Evolutionary conservation across 2,113 vertebrate genomes (phyloP).

Genomic region (Chlorodrepanis virens): DNA sequence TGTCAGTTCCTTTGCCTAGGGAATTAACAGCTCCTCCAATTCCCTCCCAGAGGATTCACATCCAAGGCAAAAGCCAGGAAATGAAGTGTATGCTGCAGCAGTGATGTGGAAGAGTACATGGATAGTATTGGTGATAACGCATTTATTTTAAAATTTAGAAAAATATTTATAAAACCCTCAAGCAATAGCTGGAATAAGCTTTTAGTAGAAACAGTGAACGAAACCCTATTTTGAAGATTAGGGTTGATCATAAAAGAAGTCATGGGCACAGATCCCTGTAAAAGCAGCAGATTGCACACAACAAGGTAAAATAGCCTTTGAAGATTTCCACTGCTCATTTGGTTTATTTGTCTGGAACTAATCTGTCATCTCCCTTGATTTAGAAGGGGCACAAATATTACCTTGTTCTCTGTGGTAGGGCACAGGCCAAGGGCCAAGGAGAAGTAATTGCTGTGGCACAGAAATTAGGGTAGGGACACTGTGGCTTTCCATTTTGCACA

Average conservation of each 20-base stretch:
- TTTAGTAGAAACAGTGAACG: not conserved
- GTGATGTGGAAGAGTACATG: not conserved
- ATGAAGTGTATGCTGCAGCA: accelerated
- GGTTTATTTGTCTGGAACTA: not conserved
- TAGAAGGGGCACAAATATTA: not conserved
- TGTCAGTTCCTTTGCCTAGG: not conserved
- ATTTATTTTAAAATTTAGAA: not conserved
- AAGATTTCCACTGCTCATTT: not conserved
- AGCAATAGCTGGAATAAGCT: not conserved
- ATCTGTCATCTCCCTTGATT: not conserved
- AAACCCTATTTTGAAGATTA: not conserved
- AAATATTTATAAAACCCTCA: not conserved
- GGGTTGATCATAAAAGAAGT: not conserved
- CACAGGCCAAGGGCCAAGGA: not conserved
- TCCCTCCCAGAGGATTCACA: not conserved
- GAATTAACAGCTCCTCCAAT: not conserved
- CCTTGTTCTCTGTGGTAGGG: not conserved
- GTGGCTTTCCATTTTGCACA: not conserved
- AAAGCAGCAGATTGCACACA: not conserved
- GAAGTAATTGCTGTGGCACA: not conserved
- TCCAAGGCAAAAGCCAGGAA: not conserved
- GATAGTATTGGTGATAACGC: not conserved
- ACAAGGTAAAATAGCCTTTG: not conserved
- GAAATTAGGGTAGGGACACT: not conserved
- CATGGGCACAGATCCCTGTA: accelerated